Conservation (phyloP, 2,797 vertebrate species). For the Coreius guichenoti region DNA sequence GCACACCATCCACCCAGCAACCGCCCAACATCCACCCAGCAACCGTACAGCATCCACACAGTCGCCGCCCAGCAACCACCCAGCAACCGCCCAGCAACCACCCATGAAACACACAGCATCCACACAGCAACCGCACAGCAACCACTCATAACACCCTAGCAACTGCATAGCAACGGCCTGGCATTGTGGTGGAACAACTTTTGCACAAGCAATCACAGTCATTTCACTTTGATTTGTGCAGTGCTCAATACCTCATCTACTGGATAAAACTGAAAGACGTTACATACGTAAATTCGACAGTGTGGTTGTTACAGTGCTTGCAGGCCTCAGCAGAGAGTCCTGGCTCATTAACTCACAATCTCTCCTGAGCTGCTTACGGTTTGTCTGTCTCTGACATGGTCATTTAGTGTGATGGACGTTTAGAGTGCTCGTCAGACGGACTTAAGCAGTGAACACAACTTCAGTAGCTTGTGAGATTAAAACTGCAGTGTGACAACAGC, state of each 20-base stretch:
- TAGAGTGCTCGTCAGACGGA: not conserved
- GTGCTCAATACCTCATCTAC: not conserved
- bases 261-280: not conserved
- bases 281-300: not conserved
- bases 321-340: not conserved
- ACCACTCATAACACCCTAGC: not conserved
- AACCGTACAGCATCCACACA: rapidly evolving
- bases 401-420: slow-evolving; percentile 63
- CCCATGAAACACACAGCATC: no score
- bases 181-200: not conserved
- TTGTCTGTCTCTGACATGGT: slow-evolving; percentile 68
- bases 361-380: slow-evolving; percentile 75
- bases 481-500: slow-evolving; percentile 11
- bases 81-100: rapidly evolving
- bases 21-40: rapidly evolving
- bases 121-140: not conserved
- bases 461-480: slow-evolving; percentile 18
- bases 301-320: not conserved
- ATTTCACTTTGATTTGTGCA: not conserved
- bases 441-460: not conserved
- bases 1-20: rapidly evolving
- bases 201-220: not conserved
- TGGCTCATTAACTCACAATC: slow-evolving; percentile 69
- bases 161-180: not conserved
- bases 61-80: rapidly evolving